phyloP scores from a whole-genome alignment of 2,797 vertebrate species.

The Rhabdophis nuchalis region DNA sequence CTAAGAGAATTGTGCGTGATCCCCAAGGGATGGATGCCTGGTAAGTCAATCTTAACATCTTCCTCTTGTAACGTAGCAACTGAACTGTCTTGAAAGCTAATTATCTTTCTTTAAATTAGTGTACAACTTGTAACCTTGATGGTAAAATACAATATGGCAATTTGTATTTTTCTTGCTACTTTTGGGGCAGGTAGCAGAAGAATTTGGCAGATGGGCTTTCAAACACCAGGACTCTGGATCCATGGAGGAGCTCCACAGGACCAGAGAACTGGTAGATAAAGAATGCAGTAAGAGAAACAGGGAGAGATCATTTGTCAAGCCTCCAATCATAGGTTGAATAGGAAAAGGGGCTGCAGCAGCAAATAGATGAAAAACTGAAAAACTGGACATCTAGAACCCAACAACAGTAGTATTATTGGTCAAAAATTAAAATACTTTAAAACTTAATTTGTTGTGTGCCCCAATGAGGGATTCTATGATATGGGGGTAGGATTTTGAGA shows the following conservation, averaged over 20 bases:
- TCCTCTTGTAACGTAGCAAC: neutral
- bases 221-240: neutral
- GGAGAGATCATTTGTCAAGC: neutral
- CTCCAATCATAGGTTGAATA: no score
- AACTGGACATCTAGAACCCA: no score
- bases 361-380: no score
- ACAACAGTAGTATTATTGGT: no score
- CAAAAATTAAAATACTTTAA: no score
- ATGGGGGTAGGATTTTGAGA: no score
- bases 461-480: no score
- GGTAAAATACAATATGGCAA: neutral
- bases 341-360: no score
- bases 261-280: neutral
- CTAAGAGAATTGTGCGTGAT: conserved; percentile 53
- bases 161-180: neutral
- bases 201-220: no score
- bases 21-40: conserved; percentile 39
- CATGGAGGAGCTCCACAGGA: neutral
- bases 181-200: no score
- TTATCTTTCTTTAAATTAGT: neutral
- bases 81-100: neutral
- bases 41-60: conserved; percentile 37
- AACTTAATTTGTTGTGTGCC: no score
- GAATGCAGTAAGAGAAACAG: neutral
- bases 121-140: neutral